These are phyloP conservation scores for Edolisoma coerulescens DNA, from an alignment of 2,113 vertebrate genomes.

Conservation along the genomic window DNA sequence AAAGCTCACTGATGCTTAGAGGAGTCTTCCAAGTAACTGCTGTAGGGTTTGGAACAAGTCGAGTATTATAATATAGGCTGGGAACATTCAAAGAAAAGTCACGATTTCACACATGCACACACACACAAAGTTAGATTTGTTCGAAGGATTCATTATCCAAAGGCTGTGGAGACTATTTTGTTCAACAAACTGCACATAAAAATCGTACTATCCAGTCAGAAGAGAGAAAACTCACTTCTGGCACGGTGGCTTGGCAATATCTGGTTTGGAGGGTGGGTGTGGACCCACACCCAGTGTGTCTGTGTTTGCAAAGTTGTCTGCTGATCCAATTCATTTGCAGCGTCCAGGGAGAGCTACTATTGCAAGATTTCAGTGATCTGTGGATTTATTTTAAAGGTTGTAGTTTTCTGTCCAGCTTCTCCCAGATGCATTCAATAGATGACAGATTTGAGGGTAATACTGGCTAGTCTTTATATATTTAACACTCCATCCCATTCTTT, in stretches of 20 bases:
- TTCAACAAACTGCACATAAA: conserved; percentile 9
- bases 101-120: not conserved
- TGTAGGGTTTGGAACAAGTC: conserved; percentile 33
- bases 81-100: conserved; percentile 21
- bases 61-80: not conserved
- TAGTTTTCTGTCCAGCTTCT: conserved; percentile 25
- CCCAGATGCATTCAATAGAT: conserved; percentile 10
- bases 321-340: not conserved
- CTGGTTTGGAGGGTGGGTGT: not conserved
- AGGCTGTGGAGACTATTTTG: not conserved
- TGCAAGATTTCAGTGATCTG: not conserved
- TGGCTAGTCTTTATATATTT: conserved; percentile 3
- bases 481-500: conserved; percentile 15
- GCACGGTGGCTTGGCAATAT: not conserved
- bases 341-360: not conserved
- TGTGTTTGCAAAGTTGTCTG: not conserved
- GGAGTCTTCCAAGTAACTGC: conserved; percentile 36
- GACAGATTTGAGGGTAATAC: conserved; percentile 17
- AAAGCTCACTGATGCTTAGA: not conserved
- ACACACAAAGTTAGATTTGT: not conserved
- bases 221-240: conserved; percentile 10
- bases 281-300: not conserved
- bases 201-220: not conserved
- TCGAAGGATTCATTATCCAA: conserved; percentile 21
- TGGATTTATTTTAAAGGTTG: conserved; percentile 1